Percentiles rank a stretch among this genome's conserved stretches.
Conservation (phyloP, 2,113 vertebrate genomes). For the Hyaena hyaena region DNA sequence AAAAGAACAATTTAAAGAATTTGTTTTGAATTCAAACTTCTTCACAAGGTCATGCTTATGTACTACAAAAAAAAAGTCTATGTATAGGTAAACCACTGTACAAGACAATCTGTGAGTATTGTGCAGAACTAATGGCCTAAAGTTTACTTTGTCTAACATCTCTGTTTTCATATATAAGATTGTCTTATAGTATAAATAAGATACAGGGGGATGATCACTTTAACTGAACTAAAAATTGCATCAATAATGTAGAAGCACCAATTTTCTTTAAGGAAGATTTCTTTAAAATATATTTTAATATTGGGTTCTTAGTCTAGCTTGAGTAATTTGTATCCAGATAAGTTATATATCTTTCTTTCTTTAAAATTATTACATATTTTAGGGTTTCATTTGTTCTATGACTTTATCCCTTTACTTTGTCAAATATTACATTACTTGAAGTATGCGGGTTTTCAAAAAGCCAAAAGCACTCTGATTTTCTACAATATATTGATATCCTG, state of each 20-base stretch:
- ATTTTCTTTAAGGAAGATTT: not conserved
- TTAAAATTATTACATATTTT: slow-evolving; percentile 24
- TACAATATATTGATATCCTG: not conserved
- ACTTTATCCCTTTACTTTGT: not conserved
- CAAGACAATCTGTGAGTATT: not conserved
- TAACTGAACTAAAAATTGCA: not conserved
- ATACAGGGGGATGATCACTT: not conserved
- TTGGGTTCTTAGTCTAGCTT: not conserved
- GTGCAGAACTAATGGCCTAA: not conserved
- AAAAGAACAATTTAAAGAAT: not conserved
- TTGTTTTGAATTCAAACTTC: not conserved
- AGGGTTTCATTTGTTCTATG: slow-evolving; percentile 5
- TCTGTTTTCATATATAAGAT: not conserved
- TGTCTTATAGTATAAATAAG: slow-evolving; percentile 39
- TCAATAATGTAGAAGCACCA: not conserved
- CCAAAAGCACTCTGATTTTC: not conserved
- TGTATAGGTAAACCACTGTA: not conserved
- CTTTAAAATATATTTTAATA: slow-evolving; percentile 17
- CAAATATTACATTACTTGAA: slow-evolving; percentile 6
- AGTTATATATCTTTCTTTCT: not conserved
- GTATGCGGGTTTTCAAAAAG: not conserved
- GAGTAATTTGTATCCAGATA: not conserved
- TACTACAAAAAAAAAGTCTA: not conserved
- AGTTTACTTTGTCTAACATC: not conserved
- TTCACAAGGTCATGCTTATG: not conserved